A percentile compares a stretch with the other conserved stretches of the same genome.
Evolutionary conservation across 2,888 invertebrate species (phyloP).

Genomic region (Drosophila trichaetosa): DNA sequence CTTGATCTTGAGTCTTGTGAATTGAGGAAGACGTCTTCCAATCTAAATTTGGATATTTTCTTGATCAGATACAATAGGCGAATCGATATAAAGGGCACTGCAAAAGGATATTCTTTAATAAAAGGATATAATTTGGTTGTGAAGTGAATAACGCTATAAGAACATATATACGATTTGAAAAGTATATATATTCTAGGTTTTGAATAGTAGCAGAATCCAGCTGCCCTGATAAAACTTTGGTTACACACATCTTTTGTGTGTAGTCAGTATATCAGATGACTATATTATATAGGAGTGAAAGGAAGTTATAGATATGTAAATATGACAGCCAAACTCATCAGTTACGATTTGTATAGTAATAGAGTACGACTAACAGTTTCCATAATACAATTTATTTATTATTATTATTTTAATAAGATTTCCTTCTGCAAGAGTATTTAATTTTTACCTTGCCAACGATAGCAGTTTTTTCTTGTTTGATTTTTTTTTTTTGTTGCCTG

Average conservation of each 20-base stretch:
- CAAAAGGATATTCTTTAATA: background rate
- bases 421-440: background rate
- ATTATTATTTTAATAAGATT: background rate
- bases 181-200: background rate
- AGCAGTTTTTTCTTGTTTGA: background rate
- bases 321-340: background rate
- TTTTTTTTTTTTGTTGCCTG: constrained; percentile 31
- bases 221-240: background rate
- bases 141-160: background rate
- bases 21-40: background rate
- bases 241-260: background rate
- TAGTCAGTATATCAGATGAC: background rate
- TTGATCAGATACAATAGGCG: background rate
- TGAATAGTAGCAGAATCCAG: background rate
- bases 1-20: background rate
- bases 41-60: background rate
- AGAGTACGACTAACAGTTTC: background rate
- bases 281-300: background rate
- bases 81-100: background rate
- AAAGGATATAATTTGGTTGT: background rate
- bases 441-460: background rate
- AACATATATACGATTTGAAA: background rate
- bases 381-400: background rate
- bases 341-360: background rate
- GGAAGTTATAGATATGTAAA: background rate